Evolutionary conservation across 2,113 vertebrate species (phyloP).

Genomic region (Hemiscyllium ocellatum): DNA sequence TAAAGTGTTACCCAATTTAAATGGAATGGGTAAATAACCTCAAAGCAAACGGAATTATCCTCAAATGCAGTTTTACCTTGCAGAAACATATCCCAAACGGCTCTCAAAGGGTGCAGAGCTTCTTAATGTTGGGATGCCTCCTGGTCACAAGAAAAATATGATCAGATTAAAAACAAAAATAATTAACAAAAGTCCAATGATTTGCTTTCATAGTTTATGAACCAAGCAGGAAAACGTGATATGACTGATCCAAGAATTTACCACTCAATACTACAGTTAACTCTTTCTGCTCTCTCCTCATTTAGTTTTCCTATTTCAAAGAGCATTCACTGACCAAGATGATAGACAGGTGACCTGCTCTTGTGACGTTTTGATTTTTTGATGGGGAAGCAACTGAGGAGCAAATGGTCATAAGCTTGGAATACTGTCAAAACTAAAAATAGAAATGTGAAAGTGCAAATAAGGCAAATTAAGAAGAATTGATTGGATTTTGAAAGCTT

Average conservation of each 20-base stretch:
- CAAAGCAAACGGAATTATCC: neutral
- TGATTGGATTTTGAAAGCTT: slow-evolving; percentile 4
- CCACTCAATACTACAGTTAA: neutral
- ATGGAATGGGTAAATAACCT: neutral
- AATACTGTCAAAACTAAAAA: slow-evolving; percentile 16
- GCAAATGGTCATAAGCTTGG: neutral
- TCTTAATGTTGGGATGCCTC: slow-evolving; percentile 41
- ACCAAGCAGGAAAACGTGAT: neutral
- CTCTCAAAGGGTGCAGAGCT: slow-evolving; percentile 43
- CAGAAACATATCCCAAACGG: slow-evolving; percentile 54
- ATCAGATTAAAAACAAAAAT: slow-evolving; percentile 1
- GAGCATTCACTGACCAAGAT: neutral
- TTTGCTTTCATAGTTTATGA: neutral
- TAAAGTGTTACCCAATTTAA: neutral
- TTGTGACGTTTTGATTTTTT: neutral
- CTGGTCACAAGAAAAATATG: slow-evolving; percentile 45
- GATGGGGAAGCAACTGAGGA: neutral
- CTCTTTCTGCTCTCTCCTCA: neutral
- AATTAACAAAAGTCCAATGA: neutral
- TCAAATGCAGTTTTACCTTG: slow-evolving; percentile 48
- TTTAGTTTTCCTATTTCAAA: neutral
- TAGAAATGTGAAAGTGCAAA: neutral
- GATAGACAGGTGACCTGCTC: neutral
- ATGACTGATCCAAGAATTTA: neutral
- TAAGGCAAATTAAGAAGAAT: neutral